Base-by-base conservation (phyloP, 2,888 invertebrate species). In the Chesias legatella region DNA sequence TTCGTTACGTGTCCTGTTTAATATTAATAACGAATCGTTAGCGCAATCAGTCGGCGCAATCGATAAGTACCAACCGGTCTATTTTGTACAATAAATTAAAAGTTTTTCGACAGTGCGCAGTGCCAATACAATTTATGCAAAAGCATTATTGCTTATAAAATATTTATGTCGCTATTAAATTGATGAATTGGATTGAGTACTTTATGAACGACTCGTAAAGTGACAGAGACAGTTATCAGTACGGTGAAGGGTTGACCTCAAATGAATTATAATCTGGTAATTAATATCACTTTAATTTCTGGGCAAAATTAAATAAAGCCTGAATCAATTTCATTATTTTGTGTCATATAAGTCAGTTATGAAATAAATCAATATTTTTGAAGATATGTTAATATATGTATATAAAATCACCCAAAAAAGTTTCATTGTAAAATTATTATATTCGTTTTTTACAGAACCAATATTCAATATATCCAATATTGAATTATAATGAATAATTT, bases 171-270 rank as follows among this genome's bases (percentile, higher is more conserved):
- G 32, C 50, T 48, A 43, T 49, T 33, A 51, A 51, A 46, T 49
- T 54, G 48, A 64, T 57, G 56, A 47, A 59, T 55, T 56, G 47
- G 45, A 53, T 51, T 50, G 6, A 24, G 44, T 32, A 48, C 45
- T 43, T 37, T 48, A 34, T 49, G 46, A 53, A 53, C 51, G 33
- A 47, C 20, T 53, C 47, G 58, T 48, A 48, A 34, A 39, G 27
- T 45, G 35, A 38, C 32, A 30, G 30, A 43, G 35, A 38, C 32
- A 30, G 40, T 47, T 43, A 53, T 46, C 43, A 48, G 13, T 3
- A 17, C 28, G 26, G 34, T 48, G 48, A 49, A 46, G 43, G 43
- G 37, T 33, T 26, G 37, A 34, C 43, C 43, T 38, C 33, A 31
- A 25, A 25, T 21, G 13, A 2, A 17, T 17, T 17, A 3, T 3